Base-by-base conservation (phyloP, 2,797 vertebrate genomes). In the Catharus ustulatus region DNA sequence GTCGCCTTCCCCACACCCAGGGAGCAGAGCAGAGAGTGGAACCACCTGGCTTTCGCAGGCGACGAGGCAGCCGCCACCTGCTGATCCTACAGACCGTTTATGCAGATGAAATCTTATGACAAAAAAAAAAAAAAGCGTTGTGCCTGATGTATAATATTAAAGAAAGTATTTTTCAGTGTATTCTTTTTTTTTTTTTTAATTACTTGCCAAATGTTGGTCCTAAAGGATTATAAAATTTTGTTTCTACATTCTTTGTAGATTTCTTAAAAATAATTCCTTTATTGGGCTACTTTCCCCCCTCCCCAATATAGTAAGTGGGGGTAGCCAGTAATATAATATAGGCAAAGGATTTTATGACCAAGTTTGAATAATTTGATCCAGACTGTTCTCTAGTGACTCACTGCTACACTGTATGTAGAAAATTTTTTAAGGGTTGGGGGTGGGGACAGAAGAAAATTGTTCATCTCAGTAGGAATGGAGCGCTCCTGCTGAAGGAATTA, bases 81-180 rank as follows among this genome's bases (percentile, higher is more conserved):
- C 92, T 89, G 85, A 96, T 89, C 95, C 97, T 96, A 88, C 93
- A 96, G 81, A 97, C 95, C 85, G 91, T 97, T 97, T 97, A 98
- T 97, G 96, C 97, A 97, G 97, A 97, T 96, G 94, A 97, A 98
- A 97, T 96, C 97, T 96, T 97, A 94, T 51, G 58, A 96, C 83
- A 93, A 95, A 89, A 96, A 68, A 34, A 69, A 43, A 45, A 93
- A 92, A 83, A 97, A 97, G 94, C 97, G 57, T 98, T 98, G 98
- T 98, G 97, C 98, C 98, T 98, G 97, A 97, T 98, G 97, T 98
- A 98, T 97, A 97, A 97, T 97, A 98, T 98, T 98, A 98, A 98
- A 98, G 97, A 98, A 98, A 98, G 97, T 98, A 98, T 98, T 98
- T 98, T 98, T 98, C 97, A 97, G 97, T 98, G 97, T 97, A 97